Evolutionary conservation across 2,113 vertebrate genomes (phyloP).

Genomic region (Connochaetes taurinus): DNA sequence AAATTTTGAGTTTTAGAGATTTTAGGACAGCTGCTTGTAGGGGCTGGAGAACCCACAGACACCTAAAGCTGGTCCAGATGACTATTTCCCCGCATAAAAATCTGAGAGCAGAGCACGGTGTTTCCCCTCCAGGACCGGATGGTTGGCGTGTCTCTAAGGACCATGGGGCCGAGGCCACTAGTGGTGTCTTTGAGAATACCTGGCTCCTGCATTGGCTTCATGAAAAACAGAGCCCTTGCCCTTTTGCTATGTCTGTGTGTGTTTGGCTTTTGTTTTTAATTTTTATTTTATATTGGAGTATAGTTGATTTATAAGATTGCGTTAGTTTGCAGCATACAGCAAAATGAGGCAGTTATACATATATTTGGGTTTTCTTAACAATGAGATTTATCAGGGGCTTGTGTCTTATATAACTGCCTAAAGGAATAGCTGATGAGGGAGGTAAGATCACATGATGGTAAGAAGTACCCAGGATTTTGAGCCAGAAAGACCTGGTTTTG

Average conservation of each 20-base stretch:
- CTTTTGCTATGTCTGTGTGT: not conserved
- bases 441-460: too few relatives aligned
- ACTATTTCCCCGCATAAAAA: fast-evolving
- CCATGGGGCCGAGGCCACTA: fast-evolving
- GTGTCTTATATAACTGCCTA: not conserved
- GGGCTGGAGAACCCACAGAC: not conserved
- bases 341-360: not conserved
- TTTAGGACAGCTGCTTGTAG: not conserved
- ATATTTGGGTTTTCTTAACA: not conserved
- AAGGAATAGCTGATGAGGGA: too few relatives aligned
- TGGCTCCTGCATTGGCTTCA: not conserved
- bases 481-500: not conserved
- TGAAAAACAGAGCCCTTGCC: too few relatives aligned
- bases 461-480: not conserved
- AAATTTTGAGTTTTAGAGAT: not conserved
- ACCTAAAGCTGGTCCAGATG: not conserved
- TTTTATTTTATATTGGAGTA: not conserved
- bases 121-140: not conserved
- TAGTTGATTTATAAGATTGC: not conserved
- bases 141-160: fast-evolving
- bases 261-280: not conserved
- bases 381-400: not conserved
- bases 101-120: not conserved
- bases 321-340: not conserved
- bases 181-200: not conserved